These are phyloP conservation scores for Microctenopoma lineatum DNA, from an alignment of 2,797 vertebrate species.

Conservation along the genomic window DNA sequence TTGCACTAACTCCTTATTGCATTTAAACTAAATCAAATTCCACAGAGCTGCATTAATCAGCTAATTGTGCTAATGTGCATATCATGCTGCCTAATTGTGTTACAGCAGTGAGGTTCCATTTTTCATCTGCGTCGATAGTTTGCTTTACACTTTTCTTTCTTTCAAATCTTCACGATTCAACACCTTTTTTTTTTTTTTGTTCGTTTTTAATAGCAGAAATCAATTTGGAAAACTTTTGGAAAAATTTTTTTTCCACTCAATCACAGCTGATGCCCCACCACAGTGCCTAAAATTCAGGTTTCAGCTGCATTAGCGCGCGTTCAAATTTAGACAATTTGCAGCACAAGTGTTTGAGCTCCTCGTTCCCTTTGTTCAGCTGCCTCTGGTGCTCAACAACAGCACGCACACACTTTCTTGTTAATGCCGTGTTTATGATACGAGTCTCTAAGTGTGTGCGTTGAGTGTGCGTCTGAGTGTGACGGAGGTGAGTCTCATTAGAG, in stretches of 20 bases:
- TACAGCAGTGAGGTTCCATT: conserved; percentile 27
- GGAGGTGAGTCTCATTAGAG: conserved; percentile 71
- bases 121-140: conserved; percentile 8
- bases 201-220: background rate
- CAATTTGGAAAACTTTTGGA: rapidly evolving
- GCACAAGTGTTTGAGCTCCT: conserved; percentile 12
- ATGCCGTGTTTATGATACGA: conserved; percentile 24
- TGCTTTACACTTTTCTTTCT: background rate
- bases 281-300: background rate
- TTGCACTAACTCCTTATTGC: conserved; percentile 40
- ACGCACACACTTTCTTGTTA: conserved; percentile 30
- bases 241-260: background rate
- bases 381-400: background rate
- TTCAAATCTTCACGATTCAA: background rate
- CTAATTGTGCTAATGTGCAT: conserved; percentile 49
- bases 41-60: conserved; percentile 46
- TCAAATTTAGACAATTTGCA: conserved; percentile 1
- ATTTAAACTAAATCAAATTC: conserved; percentile 45
- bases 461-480: conserved; percentile 38
- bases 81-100: conserved; percentile 42
- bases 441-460: conserved; percentile 7
- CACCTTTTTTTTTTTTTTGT: background rate
- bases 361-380: conserved; percentile 22
- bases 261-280: background rate
- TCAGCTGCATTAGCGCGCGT: background rate